These are phyloP conservation scores for Musca vetustissima DNA, from an alignment of 1,140 invertebrate species.

Conservation along the genomic window DNA sequence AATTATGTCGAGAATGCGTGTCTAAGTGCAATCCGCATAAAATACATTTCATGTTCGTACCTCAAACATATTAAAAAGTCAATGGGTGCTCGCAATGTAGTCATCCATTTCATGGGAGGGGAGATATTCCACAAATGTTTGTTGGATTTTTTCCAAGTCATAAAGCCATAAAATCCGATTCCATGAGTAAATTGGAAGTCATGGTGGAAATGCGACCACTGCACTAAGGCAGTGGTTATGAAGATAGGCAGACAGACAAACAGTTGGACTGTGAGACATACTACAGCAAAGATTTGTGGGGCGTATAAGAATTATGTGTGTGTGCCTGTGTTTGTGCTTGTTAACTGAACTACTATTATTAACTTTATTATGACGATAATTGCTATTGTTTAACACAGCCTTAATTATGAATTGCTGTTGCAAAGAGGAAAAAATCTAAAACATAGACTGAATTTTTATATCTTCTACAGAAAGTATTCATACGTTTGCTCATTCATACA, in stretches of 20 bases:
- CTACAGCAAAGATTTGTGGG: too few species aligned
- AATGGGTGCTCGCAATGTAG: too few species aligned
- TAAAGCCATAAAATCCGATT: too few species aligned
- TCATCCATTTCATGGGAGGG: too few species aligned
- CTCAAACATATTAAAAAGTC: neutral
- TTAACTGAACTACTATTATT: constrained; percentile 14
- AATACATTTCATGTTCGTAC: constrained; percentile 23
- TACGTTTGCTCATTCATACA: too few species aligned
- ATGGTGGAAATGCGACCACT: neutral
- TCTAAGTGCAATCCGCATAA: constrained; percentile 20
- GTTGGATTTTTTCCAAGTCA: too few species aligned
- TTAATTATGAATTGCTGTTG: constrained; percentile 10
- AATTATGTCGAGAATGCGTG: constrained; percentile 23
- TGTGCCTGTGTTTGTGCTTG: neutral
- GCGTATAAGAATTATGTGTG: neutral
- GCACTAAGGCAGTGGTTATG: neutral
- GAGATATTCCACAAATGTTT: too few species aligned
- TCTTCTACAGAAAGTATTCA: too few species aligned
- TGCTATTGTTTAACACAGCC: constrained; percentile 20
- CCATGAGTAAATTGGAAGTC: neutral
- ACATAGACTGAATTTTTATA: too few species aligned
- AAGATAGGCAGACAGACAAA: too few species aligned
- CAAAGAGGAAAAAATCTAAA: neutral
- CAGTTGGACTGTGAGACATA: too few species aligned
- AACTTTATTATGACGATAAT: constrained; percentile 23